A percentile compares a stretch with the other conserved stretches of the same genome.
Conservation (phyloP, 2,113 vertebrate species). For the Arothron firmamentum region DNA sequence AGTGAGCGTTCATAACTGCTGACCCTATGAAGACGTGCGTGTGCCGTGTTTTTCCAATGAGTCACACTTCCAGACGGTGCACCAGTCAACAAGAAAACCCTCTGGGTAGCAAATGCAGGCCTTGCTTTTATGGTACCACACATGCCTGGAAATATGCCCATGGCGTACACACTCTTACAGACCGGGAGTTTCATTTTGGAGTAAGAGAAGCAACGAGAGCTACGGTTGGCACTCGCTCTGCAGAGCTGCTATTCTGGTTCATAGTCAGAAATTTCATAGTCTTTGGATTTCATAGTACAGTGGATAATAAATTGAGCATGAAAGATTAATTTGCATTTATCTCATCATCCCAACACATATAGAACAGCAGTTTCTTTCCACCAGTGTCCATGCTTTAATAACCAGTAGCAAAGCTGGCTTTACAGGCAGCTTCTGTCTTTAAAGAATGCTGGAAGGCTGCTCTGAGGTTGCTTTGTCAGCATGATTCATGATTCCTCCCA, state of each 20-base stretch:
- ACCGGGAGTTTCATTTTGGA: constrained; percentile 25
- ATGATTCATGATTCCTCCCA: constrained; percentile 50
- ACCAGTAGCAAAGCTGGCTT: constrained; percentile 36
- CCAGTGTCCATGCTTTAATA: constrained; percentile 41
- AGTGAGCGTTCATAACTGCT: constrained; percentile 18
- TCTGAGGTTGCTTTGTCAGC: constrained; percentile 25
- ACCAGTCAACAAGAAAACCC: constrained; percentile 9
- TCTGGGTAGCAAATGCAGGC: constrained; percentile 23
- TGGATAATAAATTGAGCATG: constrained; percentile 66
- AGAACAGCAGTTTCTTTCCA: constrained; percentile 49
- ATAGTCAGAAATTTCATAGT: constrained; percentile 53
- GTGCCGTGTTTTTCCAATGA: constrained; percentile 29
- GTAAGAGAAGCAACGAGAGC: constrained; percentile 9
- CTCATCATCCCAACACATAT: constrained; percentile 50
- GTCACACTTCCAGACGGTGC: constrained; percentile 13
- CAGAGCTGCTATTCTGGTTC: constrained; percentile 46
- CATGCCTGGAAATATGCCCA: constrained; percentile 16
- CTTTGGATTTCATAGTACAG: too few species aligned
- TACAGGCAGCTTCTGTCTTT: constrained; percentile 47
- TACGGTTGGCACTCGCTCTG: constrained; percentile 29
- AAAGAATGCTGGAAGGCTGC: constrained; percentile 49
- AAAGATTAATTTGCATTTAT: constrained; percentile 63
- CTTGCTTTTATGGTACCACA: constrained; percentile 17
- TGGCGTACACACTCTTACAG: background rate
- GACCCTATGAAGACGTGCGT: constrained; percentile 21